Conservation (phyloP, 2,888 invertebrate species). For the Atherix ibis region DNA sequence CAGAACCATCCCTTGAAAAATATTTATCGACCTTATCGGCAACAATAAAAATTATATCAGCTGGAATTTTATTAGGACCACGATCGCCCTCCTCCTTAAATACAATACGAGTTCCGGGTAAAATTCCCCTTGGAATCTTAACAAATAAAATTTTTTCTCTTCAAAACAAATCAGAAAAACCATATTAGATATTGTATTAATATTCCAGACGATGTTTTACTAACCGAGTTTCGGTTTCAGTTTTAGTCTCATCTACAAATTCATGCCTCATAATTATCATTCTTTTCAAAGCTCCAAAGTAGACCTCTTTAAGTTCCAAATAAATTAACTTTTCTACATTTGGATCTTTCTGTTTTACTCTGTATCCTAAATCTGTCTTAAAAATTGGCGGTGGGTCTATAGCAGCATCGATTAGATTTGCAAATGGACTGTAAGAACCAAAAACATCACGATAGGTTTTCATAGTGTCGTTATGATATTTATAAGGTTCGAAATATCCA, state of each 20-base stretch:
- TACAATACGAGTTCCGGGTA: conserved; percentile 51
- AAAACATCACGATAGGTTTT: conserved; percentile 66
- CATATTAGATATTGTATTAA: not conserved
- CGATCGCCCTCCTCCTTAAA: conserved; percentile 72
- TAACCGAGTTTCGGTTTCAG: conserved; percentile 40
- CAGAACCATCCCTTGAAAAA: conserved; percentile 48
- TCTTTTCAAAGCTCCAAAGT: conserved; percentile 62
- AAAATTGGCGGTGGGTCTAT: conserved; percentile 46
- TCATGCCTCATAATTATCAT: conserved; percentile 64
- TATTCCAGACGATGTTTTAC: not conserved
- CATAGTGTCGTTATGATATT: conserved; percentile 66
- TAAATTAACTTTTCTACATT: conserved; percentile 39
- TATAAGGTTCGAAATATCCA: conserved; percentile 53
- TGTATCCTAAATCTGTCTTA: conserved; percentile 42
- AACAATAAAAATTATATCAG: conserved; percentile 58
- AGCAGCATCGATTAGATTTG: conserved; percentile 52
- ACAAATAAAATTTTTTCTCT: conserved; percentile 58
- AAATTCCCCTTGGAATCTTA: conserved; percentile 58
- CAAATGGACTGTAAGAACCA: conserved; percentile 68
- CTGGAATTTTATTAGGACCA: conserved; percentile 46
- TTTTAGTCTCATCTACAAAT: conserved; percentile 45
- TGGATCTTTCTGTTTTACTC: conserved; percentile 46
- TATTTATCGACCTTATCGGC: conserved; percentile 53
- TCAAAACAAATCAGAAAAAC: not conserved
- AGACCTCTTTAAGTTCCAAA: conserved; percentile 48